Evolutionary conservation across 2,888 invertebrate species (phyloP).

Genomic region (Aphidoletes aphidimyza): DNA sequence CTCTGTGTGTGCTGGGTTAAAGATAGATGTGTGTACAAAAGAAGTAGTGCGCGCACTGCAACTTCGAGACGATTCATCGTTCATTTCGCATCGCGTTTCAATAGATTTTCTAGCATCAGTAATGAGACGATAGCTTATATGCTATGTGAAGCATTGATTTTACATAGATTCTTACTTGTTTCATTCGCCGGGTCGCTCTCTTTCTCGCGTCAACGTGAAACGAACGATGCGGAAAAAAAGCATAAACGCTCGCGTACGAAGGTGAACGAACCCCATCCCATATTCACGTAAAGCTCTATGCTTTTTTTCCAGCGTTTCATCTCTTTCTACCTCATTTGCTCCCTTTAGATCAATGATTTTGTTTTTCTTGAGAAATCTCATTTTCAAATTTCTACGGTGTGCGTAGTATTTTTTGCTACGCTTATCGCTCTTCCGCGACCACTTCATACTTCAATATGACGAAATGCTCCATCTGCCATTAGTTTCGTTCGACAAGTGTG

Average conservation of each 20-base stretch:
- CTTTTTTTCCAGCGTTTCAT: not conserved
- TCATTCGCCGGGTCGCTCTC: not conserved
- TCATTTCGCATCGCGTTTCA: constrained; percentile 22
- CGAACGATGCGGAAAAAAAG: not conserved
- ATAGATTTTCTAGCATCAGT: constrained; percentile 40
- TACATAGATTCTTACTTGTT: not conserved
- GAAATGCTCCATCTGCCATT: not conserved
- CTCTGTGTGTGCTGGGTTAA: not conserved
- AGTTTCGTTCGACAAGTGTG: not conserved
- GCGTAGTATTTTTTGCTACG: not conserved
- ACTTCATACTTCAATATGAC: not conserved
- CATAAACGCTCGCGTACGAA: not conserved
- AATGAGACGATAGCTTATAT: constrained; percentile 31
- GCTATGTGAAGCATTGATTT: constrained; percentile 34
- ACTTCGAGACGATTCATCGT: constrained; percentile 16
- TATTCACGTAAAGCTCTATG: not conserved
- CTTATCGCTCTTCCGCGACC: not conserved
- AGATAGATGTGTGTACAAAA: not conserved
- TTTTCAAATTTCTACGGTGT: not conserved
- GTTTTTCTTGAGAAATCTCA: not conserved
- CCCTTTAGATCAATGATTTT: not conserved
- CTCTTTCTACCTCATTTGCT: constrained; percentile 20
- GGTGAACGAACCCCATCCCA: constrained; percentile 47
- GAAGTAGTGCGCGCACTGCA: not conserved
- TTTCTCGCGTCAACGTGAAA: not conserved